These are phyloP conservation scores for Polypedilum pembai DNA, from an alignment of 1,140 invertebrate species.

Conservation along the genomic window DNA sequence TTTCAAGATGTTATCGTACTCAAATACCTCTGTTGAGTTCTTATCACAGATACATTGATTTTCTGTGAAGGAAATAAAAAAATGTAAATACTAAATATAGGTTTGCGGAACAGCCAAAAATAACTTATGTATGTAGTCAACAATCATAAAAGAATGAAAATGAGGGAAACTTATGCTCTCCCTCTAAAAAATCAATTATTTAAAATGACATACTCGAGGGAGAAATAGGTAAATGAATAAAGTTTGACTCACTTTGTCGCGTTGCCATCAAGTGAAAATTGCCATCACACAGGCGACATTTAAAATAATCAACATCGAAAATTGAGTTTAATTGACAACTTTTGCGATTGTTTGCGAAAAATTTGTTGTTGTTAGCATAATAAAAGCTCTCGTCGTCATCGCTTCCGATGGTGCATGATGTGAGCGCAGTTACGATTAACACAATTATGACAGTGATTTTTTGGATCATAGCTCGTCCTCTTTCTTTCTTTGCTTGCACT, in stretches of 20 bases:
- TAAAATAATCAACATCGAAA: constrained; percentile 4
- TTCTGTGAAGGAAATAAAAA: background rate
- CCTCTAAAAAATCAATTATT: too few species aligned
- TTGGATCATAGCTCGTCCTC: background rate
- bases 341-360: background rate
- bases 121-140: background rate
- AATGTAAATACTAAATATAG: background rate
- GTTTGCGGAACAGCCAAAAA: background rate
- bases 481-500: background rate
- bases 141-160: too few species aligned
- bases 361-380: background rate
- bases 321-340: background rate
- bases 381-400: constrained; percentile 15
- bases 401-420: background rate
- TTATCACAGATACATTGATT: constrained; percentile 24
- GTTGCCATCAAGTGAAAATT: background rate
- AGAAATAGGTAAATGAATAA: background rate
- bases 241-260: background rate
- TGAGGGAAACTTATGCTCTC: too few species aligned
- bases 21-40: constrained; percentile 26
- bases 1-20: constrained; percentile 29
- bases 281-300: constrained; percentile 14
- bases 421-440: background rate
- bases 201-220: background rate
- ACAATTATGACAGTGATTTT: background rate